phyloP scores from a whole-genome alignment of 2,113 vertebrate species.

The Rhombomys opimus region DNA sequence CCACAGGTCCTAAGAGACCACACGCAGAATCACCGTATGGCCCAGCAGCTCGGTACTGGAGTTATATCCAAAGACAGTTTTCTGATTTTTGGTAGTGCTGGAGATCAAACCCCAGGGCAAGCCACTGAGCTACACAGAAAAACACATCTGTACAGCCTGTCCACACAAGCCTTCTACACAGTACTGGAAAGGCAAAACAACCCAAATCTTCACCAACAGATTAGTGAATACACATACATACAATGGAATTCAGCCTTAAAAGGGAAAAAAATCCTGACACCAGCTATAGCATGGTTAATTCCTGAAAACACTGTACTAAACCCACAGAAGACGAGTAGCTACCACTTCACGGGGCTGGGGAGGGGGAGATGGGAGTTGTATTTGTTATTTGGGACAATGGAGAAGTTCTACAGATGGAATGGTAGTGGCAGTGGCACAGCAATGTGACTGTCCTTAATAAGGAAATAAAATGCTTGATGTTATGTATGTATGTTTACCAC shows the following conservation, averaged over 20 bases:
- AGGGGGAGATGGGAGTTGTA: no score
- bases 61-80: neutral
- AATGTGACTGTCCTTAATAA: no score
- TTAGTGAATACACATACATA: neutral
- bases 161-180: neutral
- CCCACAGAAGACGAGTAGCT: no score
- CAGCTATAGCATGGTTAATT: neutral
- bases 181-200: neutral
- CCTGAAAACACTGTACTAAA: neutral
- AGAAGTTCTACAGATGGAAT: no score
- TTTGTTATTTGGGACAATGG: no score
- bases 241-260: neutral
- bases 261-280: neutral
- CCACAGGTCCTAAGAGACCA: neutral
- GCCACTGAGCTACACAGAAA: neutral
- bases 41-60: neutral
- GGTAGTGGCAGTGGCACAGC: no score
- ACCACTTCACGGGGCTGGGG: no score
- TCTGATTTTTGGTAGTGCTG: neutral
- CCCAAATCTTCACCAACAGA: neutral
- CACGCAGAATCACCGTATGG: neutral
- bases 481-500: no score
- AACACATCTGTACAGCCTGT: neutral
- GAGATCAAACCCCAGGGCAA: neutral
- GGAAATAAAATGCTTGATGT: no score